A percentile compares a stretch with the other conserved stretches of the same genome.
Evolutionary conservation across 2,113 vertebrate species (phyloP).

Genomic region (Oreocharis arfaki): DNA sequence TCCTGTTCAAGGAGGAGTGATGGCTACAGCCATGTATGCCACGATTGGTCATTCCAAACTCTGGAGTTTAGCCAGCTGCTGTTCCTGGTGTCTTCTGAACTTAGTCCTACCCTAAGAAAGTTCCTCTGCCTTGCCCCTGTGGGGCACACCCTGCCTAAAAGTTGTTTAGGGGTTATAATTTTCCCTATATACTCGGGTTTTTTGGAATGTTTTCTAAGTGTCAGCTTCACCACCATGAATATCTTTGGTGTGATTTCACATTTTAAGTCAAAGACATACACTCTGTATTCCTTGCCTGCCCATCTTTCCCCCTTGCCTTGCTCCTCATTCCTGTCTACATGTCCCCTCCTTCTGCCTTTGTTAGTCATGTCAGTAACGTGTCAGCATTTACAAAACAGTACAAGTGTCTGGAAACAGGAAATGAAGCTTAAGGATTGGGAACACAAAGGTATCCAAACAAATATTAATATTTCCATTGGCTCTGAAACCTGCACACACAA

Average conservation of each 20-base stretch:
- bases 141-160: not conserved
- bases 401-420: not conserved
- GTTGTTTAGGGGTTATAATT: not conserved
- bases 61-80: not conserved
- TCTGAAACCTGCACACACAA: not conserved
- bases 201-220: not conserved
- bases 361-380: not conserved
- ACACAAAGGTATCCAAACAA: not conserved
- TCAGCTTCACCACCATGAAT: not conserved
- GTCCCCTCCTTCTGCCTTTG: not conserved
- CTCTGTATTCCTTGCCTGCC: not conserved
- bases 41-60: not conserved
- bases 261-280: not conserved
- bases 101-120: fast-evolving
- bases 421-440: not conserved
- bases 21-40: not conserved
- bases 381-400: not conserved
- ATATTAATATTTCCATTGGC: not conserved
- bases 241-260: not conserved
- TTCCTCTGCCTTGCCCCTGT: not conserved
- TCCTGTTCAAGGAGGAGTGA: not conserved
- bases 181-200: not conserved
- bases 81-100: not conserved
- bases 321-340: not conserved
- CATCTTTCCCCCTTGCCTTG: not conserved